Evolutionary conservation across 2,888 invertebrate genomes (phyloP).

Genomic region (Drosophila siamana): DNA sequence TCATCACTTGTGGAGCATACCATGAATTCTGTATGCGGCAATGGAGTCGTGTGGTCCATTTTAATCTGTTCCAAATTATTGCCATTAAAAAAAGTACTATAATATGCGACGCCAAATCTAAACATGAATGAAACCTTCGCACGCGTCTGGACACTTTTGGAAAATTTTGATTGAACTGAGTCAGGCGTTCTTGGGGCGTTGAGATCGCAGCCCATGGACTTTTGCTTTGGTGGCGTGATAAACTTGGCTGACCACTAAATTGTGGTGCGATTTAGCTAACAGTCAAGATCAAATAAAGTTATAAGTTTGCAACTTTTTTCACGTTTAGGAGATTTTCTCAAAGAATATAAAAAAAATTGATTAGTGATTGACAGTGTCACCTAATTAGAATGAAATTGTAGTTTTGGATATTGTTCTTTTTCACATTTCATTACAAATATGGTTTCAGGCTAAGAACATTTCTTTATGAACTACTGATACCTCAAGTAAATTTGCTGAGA

Average conservation of each 20-base stretch:
- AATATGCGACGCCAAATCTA: constrained; percentile 15
- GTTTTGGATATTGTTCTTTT: too few species aligned
- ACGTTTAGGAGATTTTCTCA: too few species aligned
- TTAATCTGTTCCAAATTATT: constrained; percentile 42
- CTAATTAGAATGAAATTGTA: too few species aligned
- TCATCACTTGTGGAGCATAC: constrained; percentile 29
- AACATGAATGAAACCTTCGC: constrained; percentile 14
- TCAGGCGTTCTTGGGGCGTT: constrained; percentile 28
- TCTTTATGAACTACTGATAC: too few species aligned
- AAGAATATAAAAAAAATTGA: too few species aligned
- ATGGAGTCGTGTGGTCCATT: constrained; percentile 9
- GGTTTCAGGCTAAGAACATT: too few species aligned
- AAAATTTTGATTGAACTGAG: constrained; percentile 47
- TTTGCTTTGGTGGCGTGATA: constrained; percentile 68
- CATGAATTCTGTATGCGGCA: constrained; percentile 3
- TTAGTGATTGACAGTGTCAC: too few species aligned
- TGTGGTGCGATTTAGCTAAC: constrained; percentile 7
- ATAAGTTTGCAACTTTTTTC: too few species aligned
- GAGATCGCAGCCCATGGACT: constrained; percentile 42
- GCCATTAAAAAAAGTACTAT: constrained; percentile 29
- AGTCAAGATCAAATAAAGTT: too few species aligned
- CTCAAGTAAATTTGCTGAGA: too few species aligned
- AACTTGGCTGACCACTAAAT: constrained; percentile 14
- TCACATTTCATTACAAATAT: too few species aligned
- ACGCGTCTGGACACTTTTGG: constrained; percentile 52